Base-by-base conservation (phyloP, 1,140 invertebrate genomes). In the Phymorhynchus buccinoides region DNA sequence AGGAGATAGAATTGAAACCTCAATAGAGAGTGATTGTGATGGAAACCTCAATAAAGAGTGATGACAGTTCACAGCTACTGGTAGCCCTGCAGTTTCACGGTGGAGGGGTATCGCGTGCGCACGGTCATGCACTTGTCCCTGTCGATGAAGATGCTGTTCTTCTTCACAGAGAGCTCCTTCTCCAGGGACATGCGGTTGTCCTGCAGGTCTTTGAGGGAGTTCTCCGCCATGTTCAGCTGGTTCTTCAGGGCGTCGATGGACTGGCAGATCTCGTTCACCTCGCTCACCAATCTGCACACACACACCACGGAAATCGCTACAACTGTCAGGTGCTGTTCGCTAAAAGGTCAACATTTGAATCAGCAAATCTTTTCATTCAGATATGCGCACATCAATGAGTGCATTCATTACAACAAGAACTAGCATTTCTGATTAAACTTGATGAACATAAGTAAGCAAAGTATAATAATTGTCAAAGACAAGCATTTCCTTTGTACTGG, bases 61-160 rank as follows among this genome's bases (percentile, higher is more conserved):
- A 62, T 27, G 56, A 62, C 22, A 18, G 22, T 62, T 62, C 12
- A 62, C 12, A 62, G 22, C 89, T 89, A 92, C 87, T 92, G 91
- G 78, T 93, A 93, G 12, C 93, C 93, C 85, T 93, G 91, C 16
- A 93, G 86, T 86, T 91, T 91, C 22, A 91, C 87, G 35, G 89
- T 89, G n/a, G 91, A 91, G 42, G 93, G 93, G 83, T 93, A 93
- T 73, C 93, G 84, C 44, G 89, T 93, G 85, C 93, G 90, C 6
- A 90, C 86, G 27, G 89, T 90, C 84, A 93, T 87, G 87, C 92
- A 93, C 89, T 93, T 93, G 78, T 93, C 89, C 80, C 91, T 88
- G 85, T 93, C 93, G 87, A 93, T 93, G 86, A 93, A 93, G 39
- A 93, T 89, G 82, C 91, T 92, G 86, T 93, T 93, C 79, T 92